phyloP scores from a whole-genome alignment of 2,797 vertebrate species.

The Potorous gilbertii region DNA sequence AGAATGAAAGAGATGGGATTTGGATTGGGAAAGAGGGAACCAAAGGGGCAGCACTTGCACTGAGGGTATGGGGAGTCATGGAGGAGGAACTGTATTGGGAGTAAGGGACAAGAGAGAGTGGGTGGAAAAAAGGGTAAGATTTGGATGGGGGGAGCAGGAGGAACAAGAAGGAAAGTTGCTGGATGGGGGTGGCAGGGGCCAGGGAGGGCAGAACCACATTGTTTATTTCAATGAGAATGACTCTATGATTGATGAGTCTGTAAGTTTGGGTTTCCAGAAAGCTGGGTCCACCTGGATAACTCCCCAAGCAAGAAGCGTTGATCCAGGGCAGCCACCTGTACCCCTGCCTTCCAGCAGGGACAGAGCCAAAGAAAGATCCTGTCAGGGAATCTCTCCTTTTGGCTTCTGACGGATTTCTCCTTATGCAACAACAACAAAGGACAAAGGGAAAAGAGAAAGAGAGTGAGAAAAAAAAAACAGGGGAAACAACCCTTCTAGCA shows the following conservation, averaged over 20 bases:
- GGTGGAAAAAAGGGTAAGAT: neutral
- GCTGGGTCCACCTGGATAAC: neutral
- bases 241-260: neutral
- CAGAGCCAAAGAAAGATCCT: constrained; percentile 46
- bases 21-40: neutral
- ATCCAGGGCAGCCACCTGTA: neutral
- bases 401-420: constrained; percentile 40
- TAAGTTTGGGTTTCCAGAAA: accelerated
- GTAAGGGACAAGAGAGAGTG: neutral
- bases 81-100: neutral
- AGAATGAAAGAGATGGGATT: neutral
- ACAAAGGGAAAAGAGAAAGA: constrained; percentile 59
- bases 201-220: neutral
- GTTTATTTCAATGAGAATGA: neutral
- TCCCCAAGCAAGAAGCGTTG: neutral
- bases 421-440: constrained; percentile 43
- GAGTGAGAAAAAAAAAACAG: neutral
- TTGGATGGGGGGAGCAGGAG: neutral
- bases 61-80: neutral
- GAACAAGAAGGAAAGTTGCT: neutral
- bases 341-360: neutral
- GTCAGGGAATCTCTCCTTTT: neutral
- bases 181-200: neutral
- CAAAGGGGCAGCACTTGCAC: neutral
- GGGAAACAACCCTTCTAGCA: constrained; percentile 77